These are phyloP conservation scores for Zapornia atra DNA, from an alignment of 2,113 vertebrate genomes.

Conservation along the genomic window DNA sequence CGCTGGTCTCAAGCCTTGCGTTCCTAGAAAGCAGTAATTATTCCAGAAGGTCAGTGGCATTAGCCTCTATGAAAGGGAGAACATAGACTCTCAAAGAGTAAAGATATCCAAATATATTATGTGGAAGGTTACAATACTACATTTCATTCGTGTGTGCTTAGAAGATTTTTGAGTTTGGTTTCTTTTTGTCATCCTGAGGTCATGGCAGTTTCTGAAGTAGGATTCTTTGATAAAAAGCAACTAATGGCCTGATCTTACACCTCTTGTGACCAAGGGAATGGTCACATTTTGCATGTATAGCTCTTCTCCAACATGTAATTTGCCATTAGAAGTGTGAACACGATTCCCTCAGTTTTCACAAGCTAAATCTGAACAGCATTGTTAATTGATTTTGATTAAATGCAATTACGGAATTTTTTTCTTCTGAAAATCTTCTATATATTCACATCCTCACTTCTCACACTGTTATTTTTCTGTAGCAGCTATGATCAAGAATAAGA, in stretches of 20 bases:
- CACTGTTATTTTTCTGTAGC: background rate
- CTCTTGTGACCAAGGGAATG: background rate
- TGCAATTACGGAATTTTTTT: background rate
- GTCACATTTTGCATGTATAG: background rate
- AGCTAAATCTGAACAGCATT: background rate
- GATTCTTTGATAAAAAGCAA: background rate
- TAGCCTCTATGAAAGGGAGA: background rate
- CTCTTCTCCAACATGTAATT: background rate
- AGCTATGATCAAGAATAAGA: background rate
- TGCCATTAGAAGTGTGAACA: background rate
- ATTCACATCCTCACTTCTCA: background rate
- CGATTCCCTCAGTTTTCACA: background rate
- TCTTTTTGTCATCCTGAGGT: background rate
- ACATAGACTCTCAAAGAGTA: background rate
- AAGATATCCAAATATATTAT: background rate
- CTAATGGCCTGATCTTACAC: background rate
- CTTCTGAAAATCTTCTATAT: background rate
- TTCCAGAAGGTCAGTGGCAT: background rate
- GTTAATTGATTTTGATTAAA: background rate
- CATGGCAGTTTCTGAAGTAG: background rate
- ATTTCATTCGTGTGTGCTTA: background rate
- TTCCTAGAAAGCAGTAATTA: background rate
- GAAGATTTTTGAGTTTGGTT: background rate
- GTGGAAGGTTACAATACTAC: background rate
- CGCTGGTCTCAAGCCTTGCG: background rate